Conservation (phyloP, 1,140 invertebrate genomes). For the Neelides sp. region DNA sequence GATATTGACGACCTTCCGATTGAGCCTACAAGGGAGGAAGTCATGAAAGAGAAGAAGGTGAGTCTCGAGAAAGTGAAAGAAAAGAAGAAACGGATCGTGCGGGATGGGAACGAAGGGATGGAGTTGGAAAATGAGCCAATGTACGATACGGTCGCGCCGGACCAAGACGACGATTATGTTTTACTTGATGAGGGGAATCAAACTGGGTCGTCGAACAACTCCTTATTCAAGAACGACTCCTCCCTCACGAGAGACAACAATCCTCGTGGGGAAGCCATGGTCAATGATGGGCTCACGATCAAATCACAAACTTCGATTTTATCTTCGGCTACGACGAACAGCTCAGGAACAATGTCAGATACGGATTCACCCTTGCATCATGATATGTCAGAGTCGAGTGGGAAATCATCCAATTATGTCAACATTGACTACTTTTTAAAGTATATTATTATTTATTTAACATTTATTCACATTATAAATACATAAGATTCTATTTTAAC, state of each 20-base stretch:
- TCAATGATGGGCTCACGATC: constrained; percentile 32
- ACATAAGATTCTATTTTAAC: background rate
- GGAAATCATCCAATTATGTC: constrained; percentile 62
- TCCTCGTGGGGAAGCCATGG: constrained; percentile 27
- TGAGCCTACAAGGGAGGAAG: constrained; percentile 13
- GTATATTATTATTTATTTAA: constrained; percentile 41
- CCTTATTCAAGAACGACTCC: constrained; percentile 38
- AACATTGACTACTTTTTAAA: constrained; percentile 80
- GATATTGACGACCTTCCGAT: constrained; percentile 6
- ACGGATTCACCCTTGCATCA: constrained; percentile 42
- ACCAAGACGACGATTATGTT: constrained; percentile 58
- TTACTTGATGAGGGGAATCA: constrained; percentile 37
- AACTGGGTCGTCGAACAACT: constrained; percentile 49
- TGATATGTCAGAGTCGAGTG: constrained; percentile 32
- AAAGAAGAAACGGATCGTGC: too few relatives aligned
- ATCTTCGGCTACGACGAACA: constrained; percentile 40
- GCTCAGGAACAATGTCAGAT: constrained; percentile 36
- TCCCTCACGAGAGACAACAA: constrained; percentile 14
- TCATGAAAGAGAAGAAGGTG: constrained; percentile 3
- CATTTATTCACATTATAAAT: background rate
- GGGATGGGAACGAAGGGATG: background rate
- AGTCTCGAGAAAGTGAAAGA: background rate
- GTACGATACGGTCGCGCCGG: constrained; percentile 27
- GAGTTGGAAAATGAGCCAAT: constrained; percentile 28
- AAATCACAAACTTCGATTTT: constrained; percentile 32